These are phyloP conservation scores for Aphidoletes aphidimyza DNA, from an alignment of 2,888 invertebrate genomes.

Conservation along the genomic window DNA sequence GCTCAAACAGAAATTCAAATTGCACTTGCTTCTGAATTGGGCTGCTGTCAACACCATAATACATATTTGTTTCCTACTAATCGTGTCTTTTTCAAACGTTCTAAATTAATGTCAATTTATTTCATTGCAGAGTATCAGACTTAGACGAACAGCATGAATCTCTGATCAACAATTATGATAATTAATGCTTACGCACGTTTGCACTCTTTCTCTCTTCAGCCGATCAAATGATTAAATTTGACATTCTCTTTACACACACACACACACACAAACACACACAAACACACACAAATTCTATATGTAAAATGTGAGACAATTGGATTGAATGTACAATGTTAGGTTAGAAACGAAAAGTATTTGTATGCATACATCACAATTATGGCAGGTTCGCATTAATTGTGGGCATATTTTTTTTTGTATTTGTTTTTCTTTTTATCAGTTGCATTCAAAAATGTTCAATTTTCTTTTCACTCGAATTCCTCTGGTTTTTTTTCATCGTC, in stretches of 20 bases:
- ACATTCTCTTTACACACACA: background rate
- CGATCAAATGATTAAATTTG: background rate
- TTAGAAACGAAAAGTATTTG: background rate
- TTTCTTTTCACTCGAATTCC: too few relatives aligned
- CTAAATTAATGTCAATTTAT: background rate
- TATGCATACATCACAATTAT: background rate
- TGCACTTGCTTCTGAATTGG: too few relatives aligned
- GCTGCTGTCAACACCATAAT: too few relatives aligned
- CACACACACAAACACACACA: background rate
- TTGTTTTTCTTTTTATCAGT: background rate
- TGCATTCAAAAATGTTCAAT: too few relatives aligned
- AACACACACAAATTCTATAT: too few relatives aligned
- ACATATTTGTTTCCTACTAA: too few relatives aligned
- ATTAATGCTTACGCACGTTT: slow-evolving; percentile 53
- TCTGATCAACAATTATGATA: slow-evolving; percentile 68
- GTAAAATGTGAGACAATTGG: too few relatives aligned
- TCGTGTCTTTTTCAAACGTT: background rate
- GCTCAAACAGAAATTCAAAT: too few relatives aligned
- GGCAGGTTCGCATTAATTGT: background rate
- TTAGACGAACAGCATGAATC: slow-evolving; percentile 74
- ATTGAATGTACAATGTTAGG: background rate
- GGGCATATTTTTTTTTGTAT: background rate
- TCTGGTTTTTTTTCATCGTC: too few relatives aligned
- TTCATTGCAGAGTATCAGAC: slow-evolving; percentile 67
- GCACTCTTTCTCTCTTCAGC: background rate